phyloP scores from a whole-genome alignment of 1,140 invertebrate species.

The Zaprionus camerounensis region DNA sequence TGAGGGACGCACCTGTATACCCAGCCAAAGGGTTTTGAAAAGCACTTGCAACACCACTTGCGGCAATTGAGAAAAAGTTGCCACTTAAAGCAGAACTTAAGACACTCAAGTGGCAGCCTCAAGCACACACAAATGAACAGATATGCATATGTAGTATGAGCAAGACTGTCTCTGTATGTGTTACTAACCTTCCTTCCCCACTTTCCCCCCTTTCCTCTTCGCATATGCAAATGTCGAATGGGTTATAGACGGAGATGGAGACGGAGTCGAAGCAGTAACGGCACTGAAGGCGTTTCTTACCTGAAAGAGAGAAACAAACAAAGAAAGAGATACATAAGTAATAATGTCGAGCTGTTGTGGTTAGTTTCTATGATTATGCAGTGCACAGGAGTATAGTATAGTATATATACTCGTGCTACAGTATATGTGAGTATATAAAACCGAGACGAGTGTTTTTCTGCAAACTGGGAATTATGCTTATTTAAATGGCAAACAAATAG shows the following conservation, averaged over 20 bases:
- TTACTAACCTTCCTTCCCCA: slow-evolving; percentile 28
- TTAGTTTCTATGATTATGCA: slow-evolving; percentile 71
- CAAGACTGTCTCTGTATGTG: not conserved
- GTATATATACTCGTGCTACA: not conserved
- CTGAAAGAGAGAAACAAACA: slow-evolving; percentile 66
- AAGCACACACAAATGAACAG: slow-evolving; percentile 51
- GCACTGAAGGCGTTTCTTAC: slow-evolving; percentile 46
- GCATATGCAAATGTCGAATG: slow-evolving; percentile 62
- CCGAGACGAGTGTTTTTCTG: slow-evolving; percentile 28
- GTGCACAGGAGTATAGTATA: not conserved
- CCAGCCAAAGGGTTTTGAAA: slow-evolving; percentile 44
- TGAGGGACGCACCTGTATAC: slow-evolving; percentile 23
- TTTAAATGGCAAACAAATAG: slow-evolving; percentile 81
- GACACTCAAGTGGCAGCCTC: slow-evolving; percentile 68
- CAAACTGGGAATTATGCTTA: slow-evolving; percentile 66
- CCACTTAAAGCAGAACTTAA: slow-evolving; percentile 78
- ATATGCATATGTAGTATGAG: slow-evolving; percentile 33
- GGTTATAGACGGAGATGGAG: slow-evolving; percentile 26
- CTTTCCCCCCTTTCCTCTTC: slow-evolving; percentile 1
- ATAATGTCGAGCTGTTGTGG: slow-evolving; percentile 67
- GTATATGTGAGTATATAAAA: not conserved
- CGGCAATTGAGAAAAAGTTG: slow-evolving; percentile 71
- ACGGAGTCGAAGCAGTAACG: not conserved
- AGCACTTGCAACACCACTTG: slow-evolving; percentile 66
- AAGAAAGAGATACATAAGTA: slow-evolving; percentile 63